These are phyloP conservation scores for Allygus modestus DNA, from an alignment of 2,888 invertebrate species.

Conservation along the genomic window DNA sequence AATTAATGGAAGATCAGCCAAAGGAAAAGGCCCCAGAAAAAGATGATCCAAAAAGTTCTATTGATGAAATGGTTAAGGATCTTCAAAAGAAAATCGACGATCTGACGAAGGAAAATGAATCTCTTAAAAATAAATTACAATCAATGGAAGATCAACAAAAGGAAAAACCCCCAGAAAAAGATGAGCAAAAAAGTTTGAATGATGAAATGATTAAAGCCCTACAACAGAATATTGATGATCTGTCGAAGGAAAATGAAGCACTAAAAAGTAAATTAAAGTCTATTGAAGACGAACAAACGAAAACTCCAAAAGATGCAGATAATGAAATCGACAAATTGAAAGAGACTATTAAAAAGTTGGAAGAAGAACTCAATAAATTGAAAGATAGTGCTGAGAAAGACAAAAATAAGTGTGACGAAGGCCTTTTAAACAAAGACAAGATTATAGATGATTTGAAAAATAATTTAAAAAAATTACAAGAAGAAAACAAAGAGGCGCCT, in stretches of 20 bases:
- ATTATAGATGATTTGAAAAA: conserved; percentile 16
- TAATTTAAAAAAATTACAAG: not conserved
- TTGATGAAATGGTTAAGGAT: not conserved
- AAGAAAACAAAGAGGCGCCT: not conserved
- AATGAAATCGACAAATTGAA: not conserved
- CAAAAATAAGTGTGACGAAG: conserved; percentile 33
- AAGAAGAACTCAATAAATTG: not conserved
- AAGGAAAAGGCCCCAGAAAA: no score
- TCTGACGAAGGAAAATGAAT: conserved; percentile 4
- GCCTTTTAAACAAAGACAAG: conserved; percentile 18
- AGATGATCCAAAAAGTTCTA: no score
- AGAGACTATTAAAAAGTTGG: conserved; percentile 16
- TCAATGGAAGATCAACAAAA: not conserved
- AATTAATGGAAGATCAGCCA: not conserved
- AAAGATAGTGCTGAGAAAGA: not conserved
- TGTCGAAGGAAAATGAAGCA: not conserved
- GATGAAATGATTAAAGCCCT: not conserved
- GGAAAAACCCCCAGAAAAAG: not conserved
- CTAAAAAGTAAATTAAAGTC: conserved; percentile 3
- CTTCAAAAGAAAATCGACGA: not conserved
- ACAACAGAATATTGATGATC: not conserved
- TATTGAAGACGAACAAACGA: not conserved
- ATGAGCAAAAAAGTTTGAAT: conserved; percentile 3
- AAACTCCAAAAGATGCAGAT: not conserved
- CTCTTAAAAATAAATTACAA: not conserved